Evolutionary conservation across 2,888 invertebrate genomes (phyloP), one percentile per base, ranked within the genome.

Genomic region (Zaprionus bogoriensis): DNA sequence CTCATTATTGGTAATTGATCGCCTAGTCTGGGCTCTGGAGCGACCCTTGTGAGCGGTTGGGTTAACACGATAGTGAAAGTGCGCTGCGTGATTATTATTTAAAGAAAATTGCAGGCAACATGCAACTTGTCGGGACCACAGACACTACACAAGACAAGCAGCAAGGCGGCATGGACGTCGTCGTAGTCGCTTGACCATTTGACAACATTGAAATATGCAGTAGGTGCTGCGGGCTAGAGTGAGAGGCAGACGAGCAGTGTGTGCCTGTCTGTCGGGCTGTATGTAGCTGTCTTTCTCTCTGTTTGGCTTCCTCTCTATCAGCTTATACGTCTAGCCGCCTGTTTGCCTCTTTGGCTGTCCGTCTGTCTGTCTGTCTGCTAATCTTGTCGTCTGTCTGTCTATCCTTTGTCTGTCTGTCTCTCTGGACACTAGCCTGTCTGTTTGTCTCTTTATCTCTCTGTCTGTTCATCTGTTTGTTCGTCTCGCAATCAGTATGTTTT

Each of bases 51-150:
- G 10, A 19, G 36, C n/a, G 12, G 42, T 47, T 55, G 70, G 78
- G 67, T 54, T 75, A 82, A 74, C 71, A 68, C 58, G 71, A 81
- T 83, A 81, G 86, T 65, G 80, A 81, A 83, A 81, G 84, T 84
- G 53, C 62, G 58, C 61, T 60, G 59, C 62, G 72, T 83, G 73
- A 84, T 77, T 68, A 73, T 69, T 82, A 65, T 80, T 80, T 70
- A 55, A 76, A 59, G 75, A 62, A 86, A 82, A 86, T 77, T 84
- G 84, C 73, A 73, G 48, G 7, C 4, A 63, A 59, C 87, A 87
- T 84, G 81, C 81, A 81, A 82, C 45, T 9, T 14, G 12, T 10
- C 19, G 25, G 30, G 54, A 70, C 74, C 70, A 68, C 74, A 71
- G 74, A 71, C 70, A 71, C 63, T 58, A 25, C 30, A 59, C 64